Conservation (phyloP, 2,113 vertebrate species). For the Gopherus flavomarginatus region DNA sequence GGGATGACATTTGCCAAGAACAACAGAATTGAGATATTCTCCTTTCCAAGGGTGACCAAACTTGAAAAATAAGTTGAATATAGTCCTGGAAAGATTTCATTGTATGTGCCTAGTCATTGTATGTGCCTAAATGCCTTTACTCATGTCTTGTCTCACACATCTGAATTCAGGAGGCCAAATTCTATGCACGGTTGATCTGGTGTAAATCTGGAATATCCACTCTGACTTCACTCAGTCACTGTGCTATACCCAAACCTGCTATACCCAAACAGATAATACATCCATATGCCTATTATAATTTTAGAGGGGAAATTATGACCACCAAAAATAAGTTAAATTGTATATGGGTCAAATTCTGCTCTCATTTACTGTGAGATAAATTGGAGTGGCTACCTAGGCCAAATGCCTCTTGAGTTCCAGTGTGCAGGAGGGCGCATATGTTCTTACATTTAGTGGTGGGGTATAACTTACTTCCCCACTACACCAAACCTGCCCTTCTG, state of each 20-base stretch:
- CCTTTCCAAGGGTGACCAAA: neutral
- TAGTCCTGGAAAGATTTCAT: neutral
- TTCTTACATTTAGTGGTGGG: neutral
- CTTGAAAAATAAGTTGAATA: neutral
- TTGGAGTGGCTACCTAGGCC: neutral
- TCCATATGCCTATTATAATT: neutral
- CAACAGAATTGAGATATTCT: neutral
- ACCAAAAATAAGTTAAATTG: rapidly evolving
- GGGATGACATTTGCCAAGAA: neutral
- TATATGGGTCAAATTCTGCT: neutral
- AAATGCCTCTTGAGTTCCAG: neutral
- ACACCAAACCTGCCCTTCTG: neutral
- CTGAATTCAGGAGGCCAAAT: neutral
- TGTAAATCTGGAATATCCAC: neutral
- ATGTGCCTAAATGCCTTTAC: neutral
- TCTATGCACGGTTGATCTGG: neutral
- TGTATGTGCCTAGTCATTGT: neutral
- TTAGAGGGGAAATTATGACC: neutral
- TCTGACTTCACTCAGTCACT: neutral
- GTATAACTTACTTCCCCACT: too few relatives aligned
- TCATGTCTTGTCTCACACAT: neutral
- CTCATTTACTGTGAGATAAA: too few relatives aligned
- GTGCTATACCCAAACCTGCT: too few relatives aligned
- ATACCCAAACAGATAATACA: too few relatives aligned
- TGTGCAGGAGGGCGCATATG: neutral